These are phyloP conservation scores for Dryobates pubescens DNA, from an alignment of 2,797 vertebrate genomes.

Conservation along the genomic window DNA sequence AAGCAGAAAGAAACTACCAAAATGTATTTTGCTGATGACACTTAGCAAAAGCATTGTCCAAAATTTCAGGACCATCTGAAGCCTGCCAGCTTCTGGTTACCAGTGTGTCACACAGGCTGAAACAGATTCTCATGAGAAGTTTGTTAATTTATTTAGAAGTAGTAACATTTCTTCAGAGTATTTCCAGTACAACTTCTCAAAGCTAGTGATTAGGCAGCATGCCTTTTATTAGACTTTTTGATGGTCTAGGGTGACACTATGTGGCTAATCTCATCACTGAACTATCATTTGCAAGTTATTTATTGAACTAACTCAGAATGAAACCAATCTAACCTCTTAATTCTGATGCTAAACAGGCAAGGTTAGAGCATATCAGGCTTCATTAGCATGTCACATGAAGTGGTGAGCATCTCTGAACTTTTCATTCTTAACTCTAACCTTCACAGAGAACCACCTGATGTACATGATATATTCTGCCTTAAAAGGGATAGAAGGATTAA, in stretches of 20 bases:
- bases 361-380: background rate
- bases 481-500: background rate
- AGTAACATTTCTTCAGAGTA: background rate
- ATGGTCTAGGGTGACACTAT: conserved; percentile 73
- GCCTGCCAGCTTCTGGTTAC: background rate
- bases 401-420: background rate
- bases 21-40: background rate
- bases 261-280: conserved; percentile 69
- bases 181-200: background rate
- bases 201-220: background rate
- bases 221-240: conserved; percentile 11
- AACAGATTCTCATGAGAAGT: background rate
- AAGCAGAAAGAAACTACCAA: background rate
- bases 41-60: background rate
- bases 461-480: background rate
- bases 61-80: background rate
- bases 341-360: background rate
- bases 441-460: background rate
- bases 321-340: background rate
- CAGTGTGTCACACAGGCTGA: too few species aligned
- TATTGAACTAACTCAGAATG: background rate
- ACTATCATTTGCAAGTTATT: background rate
- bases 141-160: background rate
- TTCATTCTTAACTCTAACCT: background rate
- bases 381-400: fast-evolving